Evolutionary conservation across 2,113 vertebrate genomes (phyloP).

Genomic region (Puntigrus tetrazona): DNA sequence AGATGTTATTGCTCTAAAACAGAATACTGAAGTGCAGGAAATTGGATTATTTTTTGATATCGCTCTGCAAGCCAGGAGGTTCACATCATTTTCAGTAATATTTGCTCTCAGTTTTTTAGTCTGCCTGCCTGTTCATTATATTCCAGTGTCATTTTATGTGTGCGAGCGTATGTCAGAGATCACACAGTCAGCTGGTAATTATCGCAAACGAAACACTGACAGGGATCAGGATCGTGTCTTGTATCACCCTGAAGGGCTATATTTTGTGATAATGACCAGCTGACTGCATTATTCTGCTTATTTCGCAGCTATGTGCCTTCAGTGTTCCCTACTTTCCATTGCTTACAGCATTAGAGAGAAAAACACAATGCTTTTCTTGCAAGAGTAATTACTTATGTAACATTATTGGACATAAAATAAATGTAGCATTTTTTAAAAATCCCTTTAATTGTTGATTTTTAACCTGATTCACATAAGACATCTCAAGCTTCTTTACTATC

Average conservation of each 20-base stretch:
- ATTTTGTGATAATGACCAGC: constrained; percentile 11
- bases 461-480: background rate
- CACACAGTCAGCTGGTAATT: background rate
- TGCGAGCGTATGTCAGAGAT: background rate
- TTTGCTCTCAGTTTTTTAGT: background rate
- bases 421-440: background rate
- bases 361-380: background rate
- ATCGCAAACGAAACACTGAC: background rate
- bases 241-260: background rate
- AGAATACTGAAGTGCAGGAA: constrained; percentile 2
- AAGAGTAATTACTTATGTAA: background rate
- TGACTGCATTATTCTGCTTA: background rate
- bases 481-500: background rate
- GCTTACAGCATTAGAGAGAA: background rate
- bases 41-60: background rate
- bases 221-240: background rate
- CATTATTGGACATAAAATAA: background rate
- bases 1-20: background rate
- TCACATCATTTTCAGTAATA: background rate
- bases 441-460: background rate
- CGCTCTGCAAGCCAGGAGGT: background rate
- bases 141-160: constrained; percentile 2
- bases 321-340: background rate
- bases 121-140: background rate
- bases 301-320: background rate